Evolutionary conservation across 2,888 invertebrate species (phyloP), one percentile per base, ranked within the genome.

Genomic region (Mystacides longicornis): DNA sequence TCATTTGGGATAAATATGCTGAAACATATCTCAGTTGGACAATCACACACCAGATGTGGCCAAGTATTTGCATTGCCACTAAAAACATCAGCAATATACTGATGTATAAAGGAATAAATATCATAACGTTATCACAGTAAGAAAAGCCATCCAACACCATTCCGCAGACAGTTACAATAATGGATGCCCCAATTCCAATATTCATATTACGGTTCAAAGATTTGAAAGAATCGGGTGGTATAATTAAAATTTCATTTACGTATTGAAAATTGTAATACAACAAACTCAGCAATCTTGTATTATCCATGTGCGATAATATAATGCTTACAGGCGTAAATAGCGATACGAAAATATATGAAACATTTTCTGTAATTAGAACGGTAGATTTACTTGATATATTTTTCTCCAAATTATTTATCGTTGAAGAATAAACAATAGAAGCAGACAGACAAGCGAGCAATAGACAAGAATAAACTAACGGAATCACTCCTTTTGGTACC

Each of bases 181-280:
- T 19, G 7, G 4, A 46, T 11, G 14, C 4, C 3, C 3, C 20
- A 19, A 46, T 5, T 5, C 19, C 9, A 3, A 19, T 3, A 21
- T 20, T 46, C 11, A 18, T 9, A n/a, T 19, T 46, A 18, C 2
- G 3, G 9, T 2, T 50, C 7, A 31, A 3, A 7, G 18, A 11
- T 18, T 23, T 18, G 33, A 18, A 33, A 50, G 3, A 18, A 31
- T 23, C 2, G 9, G 33, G 4, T 16, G 23, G 23, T 19, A 33
- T 31, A 3, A n/a, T 31, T 2, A 50, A 31, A 9, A 23, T 22
- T 43, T 45, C 22, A 23, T 52, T 3, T 5, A 52, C 11, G 20
- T 23, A 42, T 45, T 16, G 16, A n/a, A 45, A 22, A 52, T 51
- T 51, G 3, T 18, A 23, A 5, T 43, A 16, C 42, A 52, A 42